A percentile compares a stretch with the other conserved stretches of the same genome.
phyloP scores from a whole-genome alignment of 2,113 vertebrate genomes.

The Notarius lentiginosus region DNA sequence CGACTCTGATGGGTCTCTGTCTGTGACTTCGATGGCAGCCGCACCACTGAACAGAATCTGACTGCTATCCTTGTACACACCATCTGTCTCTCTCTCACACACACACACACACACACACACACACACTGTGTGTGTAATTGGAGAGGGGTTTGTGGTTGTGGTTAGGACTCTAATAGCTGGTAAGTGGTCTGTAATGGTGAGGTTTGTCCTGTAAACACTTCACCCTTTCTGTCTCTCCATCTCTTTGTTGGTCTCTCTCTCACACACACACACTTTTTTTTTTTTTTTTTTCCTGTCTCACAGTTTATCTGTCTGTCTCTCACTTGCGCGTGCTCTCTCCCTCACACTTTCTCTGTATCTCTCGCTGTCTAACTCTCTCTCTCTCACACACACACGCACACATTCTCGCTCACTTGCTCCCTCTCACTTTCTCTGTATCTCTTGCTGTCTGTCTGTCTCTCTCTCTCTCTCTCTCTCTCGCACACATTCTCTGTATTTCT shows the following conservation, averaged over 20 bases:
- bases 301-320: too few relatives aligned
- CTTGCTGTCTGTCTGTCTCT: not conserved
- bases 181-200: conserved; percentile 3
- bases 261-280: too few relatives aligned
- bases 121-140: not conserved
- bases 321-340: too few relatives aligned
- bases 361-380: too few relatives aligned
- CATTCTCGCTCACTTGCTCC: not conserved
- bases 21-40: not conserved
- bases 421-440: not conserved
- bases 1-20: not conserved
- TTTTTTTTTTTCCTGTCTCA: too few relatives aligned
- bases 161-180: conserved; percentile 25
- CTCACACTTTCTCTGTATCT: too few relatives aligned
- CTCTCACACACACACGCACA: too few relatives aligned
- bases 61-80: not conserved
- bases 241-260: not conserved
- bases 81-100: not conserved
- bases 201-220: not conserved
- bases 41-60: too few relatives aligned
- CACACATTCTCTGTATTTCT: not conserved
- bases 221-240: not conserved
- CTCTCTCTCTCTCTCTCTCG: not conserved
- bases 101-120: conserved; percentile 9
- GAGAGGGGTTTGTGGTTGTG: conserved; percentile 28